These are phyloP conservation scores for Chrysopilus asiliformis DNA, from an alignment of 2,888 invertebrate species.

Conservation along the genomic window DNA sequence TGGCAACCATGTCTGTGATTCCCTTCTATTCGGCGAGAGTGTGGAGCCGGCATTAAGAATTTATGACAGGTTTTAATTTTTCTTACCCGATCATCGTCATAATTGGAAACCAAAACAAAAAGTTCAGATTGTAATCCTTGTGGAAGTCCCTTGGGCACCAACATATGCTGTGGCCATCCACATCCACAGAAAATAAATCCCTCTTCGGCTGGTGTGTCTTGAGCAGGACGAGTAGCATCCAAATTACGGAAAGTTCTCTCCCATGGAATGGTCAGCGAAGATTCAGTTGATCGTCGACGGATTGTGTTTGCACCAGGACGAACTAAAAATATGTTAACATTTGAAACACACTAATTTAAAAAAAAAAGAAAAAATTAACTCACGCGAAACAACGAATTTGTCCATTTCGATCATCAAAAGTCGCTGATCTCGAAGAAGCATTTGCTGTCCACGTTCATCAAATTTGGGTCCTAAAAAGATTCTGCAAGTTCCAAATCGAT, in stretches of 20 bases:
- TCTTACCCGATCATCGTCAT: constrained; percentile 45
- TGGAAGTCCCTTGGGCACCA: constrained; percentile 55
- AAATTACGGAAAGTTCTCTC: constrained; percentile 64
- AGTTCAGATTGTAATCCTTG: constrained; percentile 53
- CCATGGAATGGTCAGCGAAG: constrained; percentile 70
- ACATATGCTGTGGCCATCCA: constrained; percentile 76
- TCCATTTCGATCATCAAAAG: constrained; percentile 53
- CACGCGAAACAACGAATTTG: constrained; percentile 47
- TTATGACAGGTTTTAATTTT: no score
- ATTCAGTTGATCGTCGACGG: constrained; percentile 49
- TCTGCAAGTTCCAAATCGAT: constrained; percentile 46
- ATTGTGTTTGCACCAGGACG: constrained; percentile 53
- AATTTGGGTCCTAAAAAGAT: constrained; percentile 52
- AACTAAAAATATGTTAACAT: constrained; percentile 38
- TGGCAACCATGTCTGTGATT: no score
- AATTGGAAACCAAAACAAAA: constrained; percentile 67
- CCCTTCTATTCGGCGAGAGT: no score
- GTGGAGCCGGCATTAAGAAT: no score
- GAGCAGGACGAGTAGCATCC: constrained; percentile 41
- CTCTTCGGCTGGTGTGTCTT: constrained; percentile 32
- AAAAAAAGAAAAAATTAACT: no score
- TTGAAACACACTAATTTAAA: no score
- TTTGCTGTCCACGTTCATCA: constrained; percentile 48
- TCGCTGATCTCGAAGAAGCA: constrained; percentile 45
- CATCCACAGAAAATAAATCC: constrained; percentile 75